Evolutionary conservation across 2,113 vertebrate species (phyloP).

Genomic region (Salvator merianae): DNA sequence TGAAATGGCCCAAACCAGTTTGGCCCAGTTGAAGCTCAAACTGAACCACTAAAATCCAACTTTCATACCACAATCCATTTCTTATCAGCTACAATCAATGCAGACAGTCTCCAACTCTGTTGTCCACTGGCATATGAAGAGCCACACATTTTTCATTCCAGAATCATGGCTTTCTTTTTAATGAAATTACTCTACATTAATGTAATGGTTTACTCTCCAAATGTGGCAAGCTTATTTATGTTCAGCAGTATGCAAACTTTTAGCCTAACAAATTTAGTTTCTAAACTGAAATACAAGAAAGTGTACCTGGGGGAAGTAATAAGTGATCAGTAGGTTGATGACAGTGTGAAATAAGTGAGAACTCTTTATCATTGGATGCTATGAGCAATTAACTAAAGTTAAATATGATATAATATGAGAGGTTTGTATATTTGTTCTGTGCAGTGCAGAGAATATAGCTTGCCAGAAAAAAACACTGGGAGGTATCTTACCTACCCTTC

Average conservation of each 20-base stretch:
- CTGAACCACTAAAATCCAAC: too few species aligned
- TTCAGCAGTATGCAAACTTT: not conserved
- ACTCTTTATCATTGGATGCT: not conserved
- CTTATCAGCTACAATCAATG: too few species aligned
- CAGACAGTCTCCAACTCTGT: too few species aligned
- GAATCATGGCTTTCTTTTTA: not conserved
- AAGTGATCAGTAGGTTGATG: not conserved
- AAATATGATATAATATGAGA: not conserved
- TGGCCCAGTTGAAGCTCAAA: too few species aligned
- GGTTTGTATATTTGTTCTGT: not conserved
- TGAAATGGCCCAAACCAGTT: too few species aligned
- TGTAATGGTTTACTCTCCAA: not conserved
- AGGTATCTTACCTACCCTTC: not conserved
- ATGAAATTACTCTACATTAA: not conserved
- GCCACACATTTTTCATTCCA: too few species aligned
- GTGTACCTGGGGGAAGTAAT: not conserved
- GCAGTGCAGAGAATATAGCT: too few species aligned
- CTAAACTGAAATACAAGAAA: not conserved
- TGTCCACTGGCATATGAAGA: too few species aligned
- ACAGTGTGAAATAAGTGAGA: not conserved
- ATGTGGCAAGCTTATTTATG: not conserved
- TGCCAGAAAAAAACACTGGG: not conserved
- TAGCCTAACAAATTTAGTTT: not conserved
- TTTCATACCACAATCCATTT: too few species aligned
- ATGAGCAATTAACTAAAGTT: not conserved